Evolutionary conservation across 2,888 invertebrate species (phyloP).

Genomic region (Isotomurus palustris): DNA sequence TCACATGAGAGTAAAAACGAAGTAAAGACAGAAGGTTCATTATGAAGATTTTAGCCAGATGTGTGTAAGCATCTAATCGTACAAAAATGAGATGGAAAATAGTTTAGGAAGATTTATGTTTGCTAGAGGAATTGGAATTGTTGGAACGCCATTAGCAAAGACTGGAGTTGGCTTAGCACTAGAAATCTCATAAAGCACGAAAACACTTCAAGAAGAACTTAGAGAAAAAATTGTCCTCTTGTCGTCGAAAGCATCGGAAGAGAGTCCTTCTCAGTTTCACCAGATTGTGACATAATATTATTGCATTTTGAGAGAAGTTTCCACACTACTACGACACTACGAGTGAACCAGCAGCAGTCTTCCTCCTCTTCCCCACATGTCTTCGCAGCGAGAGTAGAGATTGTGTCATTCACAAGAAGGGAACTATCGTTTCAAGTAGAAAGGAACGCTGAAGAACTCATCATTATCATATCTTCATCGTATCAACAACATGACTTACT

Average conservation of each 20-base stretch:
- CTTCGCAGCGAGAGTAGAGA: slow-evolving; percentile 3
- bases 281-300: background rate
- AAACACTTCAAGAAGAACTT: slow-evolving; percentile 12
- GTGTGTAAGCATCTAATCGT: too few species aligned
- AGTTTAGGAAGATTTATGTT: background rate
- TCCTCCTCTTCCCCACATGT: slow-evolving; percentile 4
- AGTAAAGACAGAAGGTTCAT: too few species aligned
- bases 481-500: slow-evolving; percentile 3
- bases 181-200: slow-evolving; percentile 11
- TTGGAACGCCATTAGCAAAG: slow-evolving; percentile 9
- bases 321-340: too few species aligned
- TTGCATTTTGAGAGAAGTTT: background rate
- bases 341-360: too few species aligned
- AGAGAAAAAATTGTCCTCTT: background rate
- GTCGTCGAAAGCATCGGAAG: background rate
- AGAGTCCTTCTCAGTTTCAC: background rate
- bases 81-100: too few species aligned
- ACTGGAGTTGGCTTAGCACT: slow-evolving; percentile 3
- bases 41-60: too few species aligned
- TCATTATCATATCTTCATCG: slow-evolving; percentile 9
- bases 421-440: slow-evolving; percentile 8
- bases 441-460: slow-evolving; percentile 9
- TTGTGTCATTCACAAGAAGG: slow-evolving; percentile 16
- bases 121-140: background rate
- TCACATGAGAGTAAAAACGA: too few species aligned